A percentile compares a stretch with the other conserved stretches of the same genome.
Conservation (phyloP, 2,888 invertebrate genomes). For the Serripes groenlandicus region DNA sequence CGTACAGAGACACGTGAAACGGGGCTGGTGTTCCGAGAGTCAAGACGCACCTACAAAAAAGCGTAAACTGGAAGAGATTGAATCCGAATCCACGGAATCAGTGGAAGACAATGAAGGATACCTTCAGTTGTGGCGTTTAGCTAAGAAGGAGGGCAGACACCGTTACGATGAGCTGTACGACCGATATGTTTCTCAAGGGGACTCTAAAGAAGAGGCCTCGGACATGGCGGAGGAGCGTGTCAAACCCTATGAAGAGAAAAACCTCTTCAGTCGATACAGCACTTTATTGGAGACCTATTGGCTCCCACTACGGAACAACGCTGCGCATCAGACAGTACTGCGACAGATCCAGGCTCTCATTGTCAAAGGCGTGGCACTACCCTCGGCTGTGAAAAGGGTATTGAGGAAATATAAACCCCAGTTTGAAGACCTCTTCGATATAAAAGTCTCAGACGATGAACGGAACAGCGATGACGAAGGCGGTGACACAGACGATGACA, state of each 20-base stretch:
- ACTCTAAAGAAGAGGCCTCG: conserved; percentile 22
- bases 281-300: conserved; percentile 15
- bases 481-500: conserved; percentile 28
- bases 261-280: conserved; percentile 3
- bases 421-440: conserved; percentile 34
- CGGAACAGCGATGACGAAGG: no score
- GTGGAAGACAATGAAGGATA: conserved; percentile 39
- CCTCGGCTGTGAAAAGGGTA: not conserved
- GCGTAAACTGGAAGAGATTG: conserved; percentile 17
- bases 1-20: conserved; percentile 50
- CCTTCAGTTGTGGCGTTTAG: conserved; percentile 15
- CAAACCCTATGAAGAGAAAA: conserved; percentile 18
- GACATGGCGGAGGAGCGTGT: conserved; percentile 21
- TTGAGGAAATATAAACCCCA: conserved; percentile 23
- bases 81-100: conserved; percentile 3
- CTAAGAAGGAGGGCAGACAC: not conserved
- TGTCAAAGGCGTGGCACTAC: conserved; percentile 3
- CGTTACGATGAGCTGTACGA: conserved; percentile 21
- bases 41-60: conserved; percentile 22
- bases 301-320: conserved; percentile 19
- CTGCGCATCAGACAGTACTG: conserved; percentile 9
- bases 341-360: conserved; percentile 1
- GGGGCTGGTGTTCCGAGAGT: conserved; percentile 39
- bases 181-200: conserved; percentile 15
- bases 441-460: conserved; percentile 4